Conservation (phyloP, 2,797 vertebrate species). For the Macropus fuliginosus region DNA sequence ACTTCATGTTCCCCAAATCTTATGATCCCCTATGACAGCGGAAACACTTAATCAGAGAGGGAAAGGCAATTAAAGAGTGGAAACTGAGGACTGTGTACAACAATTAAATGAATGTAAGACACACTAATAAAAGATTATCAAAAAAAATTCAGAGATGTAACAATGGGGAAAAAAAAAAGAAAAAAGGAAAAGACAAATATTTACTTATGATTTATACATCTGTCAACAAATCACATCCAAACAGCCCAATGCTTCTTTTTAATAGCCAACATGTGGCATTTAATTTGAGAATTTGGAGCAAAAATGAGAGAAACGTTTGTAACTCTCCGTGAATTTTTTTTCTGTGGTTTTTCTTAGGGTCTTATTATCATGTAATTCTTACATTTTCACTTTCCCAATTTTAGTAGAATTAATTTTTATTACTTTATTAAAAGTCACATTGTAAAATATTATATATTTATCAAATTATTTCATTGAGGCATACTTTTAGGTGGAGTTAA, state of each 20-base stretch:
- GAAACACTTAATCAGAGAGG: background rate
- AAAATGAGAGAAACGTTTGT: constrained; percentile 39
- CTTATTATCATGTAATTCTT: background rate
- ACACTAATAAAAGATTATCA: background rate
- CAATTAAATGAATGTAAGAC: background rate
- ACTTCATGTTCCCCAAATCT: background rate
- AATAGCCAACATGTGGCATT: background rate
- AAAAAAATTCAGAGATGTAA: background rate
- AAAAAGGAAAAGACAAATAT: constrained; percentile 29
- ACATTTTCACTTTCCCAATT: background rate
- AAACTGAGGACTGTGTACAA: background rate
- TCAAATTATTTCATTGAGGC: too few relatives aligned
- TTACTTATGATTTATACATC: background rate
- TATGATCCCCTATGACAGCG: background rate
- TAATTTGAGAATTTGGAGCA: constrained; percentile 46
- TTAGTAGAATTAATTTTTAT: constrained; percentile 5
- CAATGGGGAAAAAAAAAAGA: background rate
- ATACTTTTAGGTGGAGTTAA: too few relatives aligned
- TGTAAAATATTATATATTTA: background rate
- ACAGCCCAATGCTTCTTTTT: constrained; percentile 19
- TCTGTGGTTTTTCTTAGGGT: background rate
- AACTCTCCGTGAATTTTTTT: constrained; percentile 40
- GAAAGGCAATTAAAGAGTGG: constrained; percentile 6
- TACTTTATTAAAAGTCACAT: background rate
- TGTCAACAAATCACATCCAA: background rate